Conservation (phyloP, 1,140 invertebrate species). For the Ceratoteleas bidentatus region DNA sequence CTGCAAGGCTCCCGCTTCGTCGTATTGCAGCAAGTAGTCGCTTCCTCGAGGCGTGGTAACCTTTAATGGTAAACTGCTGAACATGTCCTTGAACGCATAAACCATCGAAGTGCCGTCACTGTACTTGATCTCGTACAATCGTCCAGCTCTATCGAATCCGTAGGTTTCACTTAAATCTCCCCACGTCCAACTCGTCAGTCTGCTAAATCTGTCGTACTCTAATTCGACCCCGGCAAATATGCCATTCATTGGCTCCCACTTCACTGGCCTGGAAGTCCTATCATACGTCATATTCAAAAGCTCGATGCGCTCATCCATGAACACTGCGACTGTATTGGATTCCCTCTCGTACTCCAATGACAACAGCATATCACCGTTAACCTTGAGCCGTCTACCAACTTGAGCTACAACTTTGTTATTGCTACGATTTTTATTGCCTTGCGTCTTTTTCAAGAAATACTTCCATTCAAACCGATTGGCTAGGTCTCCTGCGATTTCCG, state of each 20-base stretch:
- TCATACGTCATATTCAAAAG: constrained; percentile 96
- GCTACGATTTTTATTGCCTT: constrained; percentile 84
- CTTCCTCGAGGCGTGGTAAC: constrained; percentile 95
- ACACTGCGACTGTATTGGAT: constrained; percentile 92
- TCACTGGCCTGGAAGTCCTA: constrained; percentile 92
- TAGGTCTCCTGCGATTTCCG: constrained; percentile 93
- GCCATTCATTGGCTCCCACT: constrained; percentile 92
- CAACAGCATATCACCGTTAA: constrained; percentile 95
- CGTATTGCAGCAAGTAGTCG: constrained; percentile 95
- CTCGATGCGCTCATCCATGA: constrained; percentile 93
- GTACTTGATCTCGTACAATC: constrained; percentile 93
- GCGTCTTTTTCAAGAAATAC: constrained; percentile 89
- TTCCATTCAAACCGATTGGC: constrained; percentile 97
- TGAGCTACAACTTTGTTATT: constrained; percentile 88
- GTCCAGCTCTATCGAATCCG: constrained; percentile 92
- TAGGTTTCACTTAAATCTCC: constrained; percentile 94
- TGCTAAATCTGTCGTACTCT: constrained; percentile 95
- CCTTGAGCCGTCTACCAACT: constrained; percentile 90
- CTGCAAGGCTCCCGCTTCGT: constrained; percentile 94
- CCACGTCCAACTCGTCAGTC: constrained; percentile 95
- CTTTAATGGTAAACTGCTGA: constrained; percentile 92
- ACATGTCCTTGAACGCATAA: constrained; percentile 94
- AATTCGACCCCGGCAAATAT: constrained; percentile 93
- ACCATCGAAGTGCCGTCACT: constrained; percentile 92
- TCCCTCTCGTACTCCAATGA: constrained; percentile 96